Evolutionary conservation across 2,113 vertebrate species (phyloP), one percentile per base, ranked within the genome.

Genomic region (Dicrurus megarhynchus): DNA sequence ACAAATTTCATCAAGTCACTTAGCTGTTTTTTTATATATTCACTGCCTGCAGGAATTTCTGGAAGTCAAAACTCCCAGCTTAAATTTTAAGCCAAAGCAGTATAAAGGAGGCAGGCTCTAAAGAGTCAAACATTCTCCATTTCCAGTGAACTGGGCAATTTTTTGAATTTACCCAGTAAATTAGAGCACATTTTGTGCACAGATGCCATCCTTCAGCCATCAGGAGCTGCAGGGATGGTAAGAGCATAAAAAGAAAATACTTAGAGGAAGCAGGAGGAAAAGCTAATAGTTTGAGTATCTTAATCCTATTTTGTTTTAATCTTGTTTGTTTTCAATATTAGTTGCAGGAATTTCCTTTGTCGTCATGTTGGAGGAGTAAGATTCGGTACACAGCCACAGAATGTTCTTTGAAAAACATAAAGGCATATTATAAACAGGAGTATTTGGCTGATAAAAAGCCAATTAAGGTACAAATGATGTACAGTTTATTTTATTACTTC

Each of bases 221-320:
- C 71, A 60, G 47, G 10, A 86, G 35, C 83, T 89, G n/a, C 5
- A 64, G 15, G 30, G 59, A 85, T 44, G 9, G 42, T 22, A 76
- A 73, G 13, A 49, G 32, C 46, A 87, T 32, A 52, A 83, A 81
- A 74, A 52, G 59, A 73, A 89, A 87, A 94, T 50, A 64, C 30
- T 74, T 59, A 70, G 79, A 26, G 13, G 87, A 95, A 91, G 76
- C 55, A 87, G 37, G 13, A 87, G 47, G 49, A 81, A 83, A 93
- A 92, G 68, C 71, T 94, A 92, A 86, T 84, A 84, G 71, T 70
- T 78, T 56, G 44, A 95, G 8, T 44, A 71, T 64, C 82, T 95
- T 96, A 96, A 95, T 94, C 60, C 60, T 94, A 42, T 94, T 96
- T 90, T 63, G 8, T 20, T 90, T 93, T 92, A 86, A 96, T 93